phyloP scores from a whole-genome alignment of 2,113 vertebrate genomes.

The Chauna torquata region DNA sequence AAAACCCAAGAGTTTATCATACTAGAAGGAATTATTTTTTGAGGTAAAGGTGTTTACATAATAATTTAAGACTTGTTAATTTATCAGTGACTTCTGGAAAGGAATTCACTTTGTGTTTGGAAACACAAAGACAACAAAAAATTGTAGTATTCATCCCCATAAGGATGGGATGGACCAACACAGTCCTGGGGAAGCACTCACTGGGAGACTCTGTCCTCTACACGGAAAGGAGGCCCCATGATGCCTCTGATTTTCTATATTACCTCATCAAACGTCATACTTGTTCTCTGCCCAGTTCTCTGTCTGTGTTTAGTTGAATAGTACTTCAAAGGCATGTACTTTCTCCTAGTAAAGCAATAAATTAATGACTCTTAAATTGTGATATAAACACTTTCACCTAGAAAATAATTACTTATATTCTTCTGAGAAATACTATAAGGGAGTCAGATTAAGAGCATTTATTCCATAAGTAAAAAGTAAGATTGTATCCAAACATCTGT shows the following conservation, averaged over 20 bases:
- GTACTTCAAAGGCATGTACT: background rate
- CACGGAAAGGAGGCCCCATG: background rate
- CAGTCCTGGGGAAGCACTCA: background rate
- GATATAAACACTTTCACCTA: background rate
- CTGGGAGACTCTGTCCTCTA: background rate
- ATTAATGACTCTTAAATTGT: background rate
- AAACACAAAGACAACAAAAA: background rate
- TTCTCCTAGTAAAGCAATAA: background rate
- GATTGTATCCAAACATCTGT: constrained; percentile 42
- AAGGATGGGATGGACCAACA: background rate
- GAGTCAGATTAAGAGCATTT: constrained; percentile 27
- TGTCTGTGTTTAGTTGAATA: background rate
- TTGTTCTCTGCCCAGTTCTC: background rate
- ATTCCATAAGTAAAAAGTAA: constrained; percentile 42
- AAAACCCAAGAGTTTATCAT: background rate
- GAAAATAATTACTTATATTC: background rate
- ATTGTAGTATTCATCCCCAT: background rate
- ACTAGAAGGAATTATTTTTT: constrained; percentile 6
- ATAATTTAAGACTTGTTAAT: background rate
- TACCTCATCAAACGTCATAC: background rate
- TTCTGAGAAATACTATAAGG: background rate
- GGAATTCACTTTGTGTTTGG: background rate
- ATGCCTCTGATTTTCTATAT: background rate
- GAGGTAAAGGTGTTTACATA: background rate
- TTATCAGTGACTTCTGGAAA: background rate